Evolutionary conservation across 2,113 vertebrate species (phyloP).

Genomic region (Anarhynchus alexandrinus): DNA sequence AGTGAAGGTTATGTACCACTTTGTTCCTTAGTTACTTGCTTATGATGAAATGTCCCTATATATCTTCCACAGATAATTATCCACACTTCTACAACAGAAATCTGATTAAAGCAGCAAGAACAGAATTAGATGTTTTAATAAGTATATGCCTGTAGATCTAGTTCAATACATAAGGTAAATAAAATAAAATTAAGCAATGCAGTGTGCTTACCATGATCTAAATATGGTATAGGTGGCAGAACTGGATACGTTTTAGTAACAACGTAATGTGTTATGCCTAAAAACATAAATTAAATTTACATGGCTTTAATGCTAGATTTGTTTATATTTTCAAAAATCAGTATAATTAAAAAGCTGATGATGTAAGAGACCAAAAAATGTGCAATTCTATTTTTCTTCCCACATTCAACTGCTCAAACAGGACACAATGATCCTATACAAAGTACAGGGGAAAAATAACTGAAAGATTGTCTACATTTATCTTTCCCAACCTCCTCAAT

Average conservation of each 20-base stretch:
- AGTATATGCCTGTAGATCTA: neutral
- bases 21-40: neutral
- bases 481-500: neutral
- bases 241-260: neutral
- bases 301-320: neutral
- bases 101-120: neutral
- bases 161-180: neutral
- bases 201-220: neutral
- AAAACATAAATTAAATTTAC: neutral
- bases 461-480: neutral
- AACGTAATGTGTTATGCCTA: neutral
- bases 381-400: neutral
- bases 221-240: neutral
- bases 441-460: neutral
- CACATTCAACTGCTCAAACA: neutral
- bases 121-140: neutral
- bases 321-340: neutral
- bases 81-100: neutral
- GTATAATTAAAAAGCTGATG: neutral
- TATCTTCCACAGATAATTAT: neutral
- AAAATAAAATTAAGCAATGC: neutral
- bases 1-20: neutral
- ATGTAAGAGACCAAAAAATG: neutral
- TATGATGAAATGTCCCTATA: neutral
- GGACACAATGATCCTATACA: neutral